Conservation (phyloP, 1,140 invertebrate genomes). For the Phymastichus coffea region DNA sequence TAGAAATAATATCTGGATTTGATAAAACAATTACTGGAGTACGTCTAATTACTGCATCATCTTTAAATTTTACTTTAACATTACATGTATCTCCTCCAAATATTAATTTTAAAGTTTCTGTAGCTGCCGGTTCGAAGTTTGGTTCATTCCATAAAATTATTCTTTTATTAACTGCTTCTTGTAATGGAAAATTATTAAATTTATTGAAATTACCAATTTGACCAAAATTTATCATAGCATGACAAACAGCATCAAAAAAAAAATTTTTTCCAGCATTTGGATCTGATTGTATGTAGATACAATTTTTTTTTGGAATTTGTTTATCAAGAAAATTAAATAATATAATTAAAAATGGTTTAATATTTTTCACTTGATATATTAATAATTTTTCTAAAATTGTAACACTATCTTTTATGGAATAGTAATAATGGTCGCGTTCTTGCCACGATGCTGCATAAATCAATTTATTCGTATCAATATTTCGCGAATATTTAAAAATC, state of each 20-base stretch:
- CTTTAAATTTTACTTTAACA: neutral
- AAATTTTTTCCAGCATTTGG: conserved; percentile 35
- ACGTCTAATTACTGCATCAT: neutral
- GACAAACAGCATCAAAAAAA: conserved; percentile 31
- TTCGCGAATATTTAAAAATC: neutral
- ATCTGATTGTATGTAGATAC: conserved; percentile 25
- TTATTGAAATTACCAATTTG: conserved; percentile 43
- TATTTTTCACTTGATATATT: conserved; percentile 12
- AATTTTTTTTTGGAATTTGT: conserved; percentile 30
- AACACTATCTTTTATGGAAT: conserved; percentile 6
- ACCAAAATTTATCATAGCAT: conserved; percentile 37
- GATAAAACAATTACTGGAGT: neutral
- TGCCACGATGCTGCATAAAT: no score
- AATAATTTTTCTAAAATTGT: conserved; percentile 18
- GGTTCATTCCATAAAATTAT: conserved; percentile 42
- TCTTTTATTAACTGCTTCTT: conserved; percentile 37
- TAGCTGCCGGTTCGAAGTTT: conserved; percentile 27
- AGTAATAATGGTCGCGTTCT: no score
- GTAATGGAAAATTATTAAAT: conserved; percentile 40
- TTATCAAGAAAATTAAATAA: conserved; percentile 23
- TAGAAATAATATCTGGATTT: neutral
- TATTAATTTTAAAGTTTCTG: conserved; percentile 36
- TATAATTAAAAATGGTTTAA: neutral
- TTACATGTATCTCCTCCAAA: neutral
- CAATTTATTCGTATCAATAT: no score